A percentile compares a stretch with the other conserved stretches of the same genome.
phyloP scores from a whole-genome alignment of 2,113 vertebrate genomes.

The Myiopsitta monachus region DNA sequence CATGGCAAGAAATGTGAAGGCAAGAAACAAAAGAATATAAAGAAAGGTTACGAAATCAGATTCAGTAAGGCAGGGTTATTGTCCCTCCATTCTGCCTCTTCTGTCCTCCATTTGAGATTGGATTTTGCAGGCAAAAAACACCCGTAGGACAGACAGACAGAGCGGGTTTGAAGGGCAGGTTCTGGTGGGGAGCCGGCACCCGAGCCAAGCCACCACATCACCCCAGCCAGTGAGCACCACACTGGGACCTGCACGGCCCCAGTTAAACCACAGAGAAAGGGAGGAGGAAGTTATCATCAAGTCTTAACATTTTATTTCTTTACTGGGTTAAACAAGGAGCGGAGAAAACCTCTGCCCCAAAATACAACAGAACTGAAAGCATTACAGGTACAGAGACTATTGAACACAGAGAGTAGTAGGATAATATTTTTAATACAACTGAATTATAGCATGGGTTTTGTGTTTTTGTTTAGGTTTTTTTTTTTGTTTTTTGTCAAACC shows the following conservation, averaged over 20 bases:
- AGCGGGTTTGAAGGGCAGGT: background rate
- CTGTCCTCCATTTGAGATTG: slow-evolving; percentile 8
- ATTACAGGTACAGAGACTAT: slow-evolving; percentile 82
- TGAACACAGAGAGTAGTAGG: slow-evolving; percentile 81
- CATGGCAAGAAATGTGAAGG: slow-evolving; percentile 60
- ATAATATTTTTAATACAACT: slow-evolving; percentile 81
- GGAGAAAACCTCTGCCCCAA: slow-evolving; percentile 70
- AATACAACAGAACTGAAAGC: slow-evolving; percentile 82
- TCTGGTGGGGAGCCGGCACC: background rate
- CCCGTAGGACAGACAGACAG: background rate
- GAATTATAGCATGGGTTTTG: slow-evolving; percentile 76
- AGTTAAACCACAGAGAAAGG: background rate
- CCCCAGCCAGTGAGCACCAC: background rate
- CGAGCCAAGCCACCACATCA: background rate
- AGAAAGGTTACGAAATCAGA: slow-evolving; percentile 63
- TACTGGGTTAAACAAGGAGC: slow-evolving; percentile 80
- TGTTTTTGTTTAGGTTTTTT: slow-evolving; percentile 46
- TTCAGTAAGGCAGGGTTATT: slow-evolving; percentile 49
- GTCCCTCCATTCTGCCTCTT: slow-evolving; percentile 19
- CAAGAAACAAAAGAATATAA: slow-evolving; percentile 65
- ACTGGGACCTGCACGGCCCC: background rate
- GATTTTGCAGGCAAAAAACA: background rate
- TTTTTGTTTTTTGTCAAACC: slow-evolving; percentile 73
- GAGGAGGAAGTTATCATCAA: slow-evolving; percentile 68
- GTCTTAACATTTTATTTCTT: slow-evolving; percentile 80